These are phyloP conservation scores for Cryptus armator DNA, from an alignment of 2,888 invertebrate species.

Conservation along the genomic window DNA sequence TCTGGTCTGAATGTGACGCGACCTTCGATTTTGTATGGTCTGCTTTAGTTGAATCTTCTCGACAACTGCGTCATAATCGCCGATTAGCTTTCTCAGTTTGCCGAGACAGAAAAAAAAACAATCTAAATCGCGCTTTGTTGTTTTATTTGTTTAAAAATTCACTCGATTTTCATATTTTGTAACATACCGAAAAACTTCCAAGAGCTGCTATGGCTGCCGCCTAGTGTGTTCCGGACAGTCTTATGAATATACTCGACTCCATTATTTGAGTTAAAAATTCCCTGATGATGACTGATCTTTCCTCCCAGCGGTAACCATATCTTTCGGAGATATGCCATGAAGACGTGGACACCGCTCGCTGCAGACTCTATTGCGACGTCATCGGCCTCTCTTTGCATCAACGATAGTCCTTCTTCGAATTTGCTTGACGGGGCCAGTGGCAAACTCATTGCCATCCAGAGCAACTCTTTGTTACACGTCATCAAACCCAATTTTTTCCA, in stretches of 20 bases:
- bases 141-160: too few species aligned
- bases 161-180: neutral
- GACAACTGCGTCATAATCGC: neutral
- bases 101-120: neutral
- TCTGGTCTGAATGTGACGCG: neutral
- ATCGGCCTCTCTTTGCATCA: neutral
- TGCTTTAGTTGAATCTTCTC: neutral
- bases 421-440: neutral
- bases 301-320: neutral
- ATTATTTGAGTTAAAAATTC: neutral
- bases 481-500: neutral
- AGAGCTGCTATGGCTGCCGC: neutral
- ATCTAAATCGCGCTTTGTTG: neutral
- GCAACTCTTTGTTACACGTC: neutral
- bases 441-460: neutral
- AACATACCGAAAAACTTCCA: neutral
- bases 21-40: neutral
- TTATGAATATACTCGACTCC: neutral
- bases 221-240: neutral
- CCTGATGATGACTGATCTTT: neutral
- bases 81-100: neutral
- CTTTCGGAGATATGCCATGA: constrained; percentile 21
- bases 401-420: neutral
- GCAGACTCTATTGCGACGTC: neutral
- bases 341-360: neutral